phyloP scores from a whole-genome alignment of 2,113 vertebrate genomes.

The Kryptolebias marmoratus region DNA sequence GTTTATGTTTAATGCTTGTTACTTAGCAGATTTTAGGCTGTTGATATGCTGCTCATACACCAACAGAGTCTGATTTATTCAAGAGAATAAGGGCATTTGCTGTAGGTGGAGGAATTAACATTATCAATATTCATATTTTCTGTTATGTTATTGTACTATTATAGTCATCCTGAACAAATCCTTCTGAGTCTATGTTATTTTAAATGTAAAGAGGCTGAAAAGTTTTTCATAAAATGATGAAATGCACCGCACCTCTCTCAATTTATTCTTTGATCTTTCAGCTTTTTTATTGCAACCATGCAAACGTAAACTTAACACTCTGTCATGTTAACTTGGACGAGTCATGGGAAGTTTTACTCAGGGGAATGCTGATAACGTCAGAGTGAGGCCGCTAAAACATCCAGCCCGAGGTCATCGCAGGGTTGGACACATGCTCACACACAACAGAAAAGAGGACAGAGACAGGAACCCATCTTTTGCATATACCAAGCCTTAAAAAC shows the following conservation, averaged over 20 bases:
- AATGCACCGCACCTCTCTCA: background rate
- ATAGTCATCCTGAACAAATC: background rate
- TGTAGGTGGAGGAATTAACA: no score
- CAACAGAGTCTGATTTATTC: background rate
- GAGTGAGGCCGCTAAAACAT: slow-evolving; percentile 25
- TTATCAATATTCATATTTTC: background rate
- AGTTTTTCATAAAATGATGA: background rate
- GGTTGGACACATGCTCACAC: slow-evolving; percentile 18
- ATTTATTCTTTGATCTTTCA: background rate
- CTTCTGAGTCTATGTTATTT: background rate
- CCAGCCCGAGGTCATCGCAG: slow-evolving; percentile 35
- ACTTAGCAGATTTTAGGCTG: background rate
- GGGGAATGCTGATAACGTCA: slow-evolving; percentile 49
- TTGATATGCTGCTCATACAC: background rate
- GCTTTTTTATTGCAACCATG: no score
- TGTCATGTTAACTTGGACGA: slow-evolving; percentile 30
- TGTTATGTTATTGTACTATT: background rate
- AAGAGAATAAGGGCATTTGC: background rate
- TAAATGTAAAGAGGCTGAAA: background rate
- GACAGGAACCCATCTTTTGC: slow-evolving; percentile 11
- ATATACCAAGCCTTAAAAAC: slow-evolving; percentile 39
- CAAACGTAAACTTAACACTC: background rate
- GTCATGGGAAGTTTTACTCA: slow-evolving; percentile 41
- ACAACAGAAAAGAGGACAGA: slow-evolving; percentile 19
- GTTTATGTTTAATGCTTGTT: background rate